Percentiles rank a stretch among this genome's conserved stretches.
Conservation (phyloP, 2,888 invertebrate genomes). For the Cylindroiulus punctatus region DNA sequence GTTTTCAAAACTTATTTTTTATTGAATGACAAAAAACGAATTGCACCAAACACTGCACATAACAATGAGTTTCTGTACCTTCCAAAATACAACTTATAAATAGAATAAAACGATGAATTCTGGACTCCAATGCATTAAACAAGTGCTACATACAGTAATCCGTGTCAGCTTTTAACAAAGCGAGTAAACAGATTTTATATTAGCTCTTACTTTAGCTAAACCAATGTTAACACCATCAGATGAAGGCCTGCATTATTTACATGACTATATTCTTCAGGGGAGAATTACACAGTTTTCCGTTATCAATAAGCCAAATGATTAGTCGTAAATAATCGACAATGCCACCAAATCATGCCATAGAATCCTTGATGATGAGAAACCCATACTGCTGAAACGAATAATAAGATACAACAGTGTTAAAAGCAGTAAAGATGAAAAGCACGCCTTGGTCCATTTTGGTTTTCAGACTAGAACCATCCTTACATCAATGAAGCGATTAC, state of each 20-base stretch:
- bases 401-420: not conserved
- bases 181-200: not conserved
- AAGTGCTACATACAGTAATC: no score
- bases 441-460: not conserved
- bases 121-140: not conserved
- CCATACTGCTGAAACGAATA: not conserved
- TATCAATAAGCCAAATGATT: not conserved
- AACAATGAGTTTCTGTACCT: no score
- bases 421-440: not conserved
- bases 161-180: not conserved
- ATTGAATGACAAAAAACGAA: no score
- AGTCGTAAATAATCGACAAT: not conserved
- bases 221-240: not conserved
- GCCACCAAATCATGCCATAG: not conserved
- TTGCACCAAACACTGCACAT: no score
- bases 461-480: not conserved
- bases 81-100: no score
- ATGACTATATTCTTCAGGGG: no score
- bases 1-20: no score
- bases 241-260: not conserved
- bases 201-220: no score
- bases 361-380: not conserved
- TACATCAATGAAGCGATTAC: not conserved
- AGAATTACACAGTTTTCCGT: not conserved
- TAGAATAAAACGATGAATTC: no score